Base-by-base conservation (phyloP, 1,140 invertebrate genomes). In the Drosophila carrolli region DNA sequence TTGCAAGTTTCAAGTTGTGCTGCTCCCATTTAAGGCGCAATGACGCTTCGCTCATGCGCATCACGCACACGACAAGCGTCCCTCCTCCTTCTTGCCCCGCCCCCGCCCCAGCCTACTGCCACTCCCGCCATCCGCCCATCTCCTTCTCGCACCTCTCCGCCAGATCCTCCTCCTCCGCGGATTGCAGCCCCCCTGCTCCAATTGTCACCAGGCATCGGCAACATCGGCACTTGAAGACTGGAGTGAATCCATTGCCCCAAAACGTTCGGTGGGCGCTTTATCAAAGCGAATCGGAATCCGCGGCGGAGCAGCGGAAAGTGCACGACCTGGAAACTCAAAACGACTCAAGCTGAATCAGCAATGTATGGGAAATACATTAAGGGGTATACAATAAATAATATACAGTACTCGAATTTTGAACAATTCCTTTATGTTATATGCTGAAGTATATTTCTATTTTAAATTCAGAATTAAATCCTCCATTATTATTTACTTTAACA, bases 1-100 rank as follows among this genome's bases (percentile, higher is more conserved):
- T 62, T 60, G 59, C 79, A 78, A 82, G 71, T 56, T 71, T 46
- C 65, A 43, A 63, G 70, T 61, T 68, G 48, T 50, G 65, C 59
- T 84, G 76, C 73, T 88, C 84, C 84, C 84, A 88, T 88, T 88
- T 88, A 88, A 80, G 84, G 84, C 84, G 84, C 83, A 89, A 88
- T 84, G 80, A 84, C 61, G 84, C 77, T 88, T 65, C 84, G 81
- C 84, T 88, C 84, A 88, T 88, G 84, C 84, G 84, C 84, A 89
- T 83, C 84, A 88, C 84, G 84, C 84, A 86, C 84, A 84, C 77
- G 67, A 71, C 67, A 71, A 70, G 57, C 56, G 50, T 19, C 48
- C 60, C 56, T 56, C 38, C 40, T 16, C 38, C n/a, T 44, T 19
- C 56, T 2, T 11, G 9, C 37, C 41, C 55, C 53, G 51, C 14